phyloP scores from a whole-genome alignment of 2,113 vertebrate species.

The Lagopus muta region DNA sequence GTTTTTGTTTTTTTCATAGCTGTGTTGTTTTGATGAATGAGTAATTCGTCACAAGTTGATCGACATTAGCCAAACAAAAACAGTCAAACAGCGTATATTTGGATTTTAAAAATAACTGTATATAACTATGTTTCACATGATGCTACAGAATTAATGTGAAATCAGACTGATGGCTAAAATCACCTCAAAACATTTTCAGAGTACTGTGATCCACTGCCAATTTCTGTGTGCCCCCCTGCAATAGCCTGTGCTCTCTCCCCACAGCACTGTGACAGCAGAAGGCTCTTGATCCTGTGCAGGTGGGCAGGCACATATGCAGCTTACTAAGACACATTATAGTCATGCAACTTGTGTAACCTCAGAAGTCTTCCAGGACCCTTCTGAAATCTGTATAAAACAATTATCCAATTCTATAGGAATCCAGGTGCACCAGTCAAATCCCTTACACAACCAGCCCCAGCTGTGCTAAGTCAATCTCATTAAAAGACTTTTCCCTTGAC shows the following conservation, averaged over 20 bases:
- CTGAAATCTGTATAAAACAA: not conserved
- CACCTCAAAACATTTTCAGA: not conserved
- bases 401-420: not conserved
- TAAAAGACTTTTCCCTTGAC: not conserved
- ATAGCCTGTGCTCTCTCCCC: not conserved
- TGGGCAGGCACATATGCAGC: not conserved
- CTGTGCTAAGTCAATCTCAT: not conserved
- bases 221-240: not conserved
- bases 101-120: not conserved
- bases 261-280: not conserved
- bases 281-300: not conserved
- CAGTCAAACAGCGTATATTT: not conserved
- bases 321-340: not conserved
- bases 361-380: not conserved
- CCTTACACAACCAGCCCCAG: not conserved
- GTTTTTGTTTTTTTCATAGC: not conserved
- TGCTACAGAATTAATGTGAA: not conserved
- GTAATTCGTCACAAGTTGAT: not conserved
- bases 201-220: rapidly evolving
- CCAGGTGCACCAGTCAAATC: not conserved
- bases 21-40: not conserved
- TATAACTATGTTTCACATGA: not conserved
- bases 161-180: not conserved
- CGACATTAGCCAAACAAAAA: not conserved
- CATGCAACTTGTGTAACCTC: not conserved